Percentiles rank a stretch among this genome's conserved stretches.
phyloP scores from a whole-genome alignment of 2,888 invertebrate genomes.

The Rhopalosiphum nymphaeae region DNA sequence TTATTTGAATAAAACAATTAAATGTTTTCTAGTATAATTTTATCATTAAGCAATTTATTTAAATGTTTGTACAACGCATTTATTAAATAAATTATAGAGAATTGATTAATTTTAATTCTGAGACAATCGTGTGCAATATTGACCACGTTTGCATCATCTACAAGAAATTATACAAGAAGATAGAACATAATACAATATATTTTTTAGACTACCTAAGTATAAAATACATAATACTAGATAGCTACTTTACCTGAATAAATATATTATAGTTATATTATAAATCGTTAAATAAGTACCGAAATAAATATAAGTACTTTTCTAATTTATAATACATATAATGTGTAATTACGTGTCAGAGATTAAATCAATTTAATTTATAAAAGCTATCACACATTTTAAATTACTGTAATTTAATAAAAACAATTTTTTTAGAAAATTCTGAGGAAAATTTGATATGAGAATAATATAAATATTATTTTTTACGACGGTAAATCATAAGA shows the following conservation, averaged over 20 bases:
- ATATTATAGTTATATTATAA: not conserved
- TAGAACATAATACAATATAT: not conserved
- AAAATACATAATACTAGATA: not conserved
- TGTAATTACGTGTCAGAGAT: not conserved
- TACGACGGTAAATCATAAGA: not conserved
- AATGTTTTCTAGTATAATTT: not conserved
- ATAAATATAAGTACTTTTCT: not conserved
- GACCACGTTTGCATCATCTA: not conserved
- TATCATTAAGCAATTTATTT: constrained; percentile 7
- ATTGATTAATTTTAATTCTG: constrained; percentile 18
- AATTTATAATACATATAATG: not conserved
- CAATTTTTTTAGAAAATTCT: not conserved
- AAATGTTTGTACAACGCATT: not conserved
- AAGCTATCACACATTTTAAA: not conserved
- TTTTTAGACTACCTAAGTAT: not conserved
- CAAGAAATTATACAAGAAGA: not conserved
- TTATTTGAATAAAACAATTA: constrained; percentile 16
- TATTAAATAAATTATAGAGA: not conserved
- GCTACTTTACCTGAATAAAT: not conserved
- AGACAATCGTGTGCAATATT: not conserved
- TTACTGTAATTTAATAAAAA: not conserved
- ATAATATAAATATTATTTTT: not conserved
- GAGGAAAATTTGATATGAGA: not conserved
- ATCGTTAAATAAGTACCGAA: not conserved
- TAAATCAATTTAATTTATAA: not conserved